Evolutionary conservation across 2,797 vertebrate species (phyloP).

Genomic region (Anguilla marmorata): DNA sequence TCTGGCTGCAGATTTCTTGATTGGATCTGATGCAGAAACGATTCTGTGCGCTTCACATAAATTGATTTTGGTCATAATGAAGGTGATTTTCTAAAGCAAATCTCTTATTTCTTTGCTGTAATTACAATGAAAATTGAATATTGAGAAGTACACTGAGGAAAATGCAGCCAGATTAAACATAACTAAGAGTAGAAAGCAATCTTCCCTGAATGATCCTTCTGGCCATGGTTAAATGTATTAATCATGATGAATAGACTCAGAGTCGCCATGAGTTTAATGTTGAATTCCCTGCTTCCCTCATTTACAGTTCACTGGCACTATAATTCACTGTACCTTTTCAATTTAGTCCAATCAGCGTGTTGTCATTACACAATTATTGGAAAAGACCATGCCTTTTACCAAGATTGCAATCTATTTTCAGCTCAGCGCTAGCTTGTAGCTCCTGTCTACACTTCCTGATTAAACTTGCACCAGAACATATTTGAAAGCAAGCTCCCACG

Average conservation of each 20-base stretch:
- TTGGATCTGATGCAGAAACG: not conserved
- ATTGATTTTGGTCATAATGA: not conserved
- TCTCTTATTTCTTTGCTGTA: not conserved
- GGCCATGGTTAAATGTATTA: not conserved
- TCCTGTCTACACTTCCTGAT: not conserved
- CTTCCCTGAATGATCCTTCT: not conserved
- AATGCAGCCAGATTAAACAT: not conserved
- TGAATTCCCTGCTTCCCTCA: not conserved
- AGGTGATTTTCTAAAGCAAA: not conserved
- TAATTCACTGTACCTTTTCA: not conserved
- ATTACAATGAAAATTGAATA: not conserved
- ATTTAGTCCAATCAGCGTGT: not conserved
- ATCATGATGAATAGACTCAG: not conserved
- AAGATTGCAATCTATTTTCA: not conserved
- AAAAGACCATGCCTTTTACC: not conserved
- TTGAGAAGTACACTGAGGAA: not conserved
- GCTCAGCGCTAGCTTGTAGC: not conserved
- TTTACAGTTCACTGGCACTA: not conserved
- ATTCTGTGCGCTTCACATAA: not conserved
- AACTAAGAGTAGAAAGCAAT: not conserved
- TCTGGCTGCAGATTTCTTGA: not conserved
- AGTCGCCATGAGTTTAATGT: not conserved
- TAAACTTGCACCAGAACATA: not conserved
- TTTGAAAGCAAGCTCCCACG: not conserved
- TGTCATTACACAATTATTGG: not conserved